These are phyloP conservation scores for Triplophysa dalaica DNA, from an alignment of 2,113 vertebrate species.

Conservation along the genomic window DNA sequence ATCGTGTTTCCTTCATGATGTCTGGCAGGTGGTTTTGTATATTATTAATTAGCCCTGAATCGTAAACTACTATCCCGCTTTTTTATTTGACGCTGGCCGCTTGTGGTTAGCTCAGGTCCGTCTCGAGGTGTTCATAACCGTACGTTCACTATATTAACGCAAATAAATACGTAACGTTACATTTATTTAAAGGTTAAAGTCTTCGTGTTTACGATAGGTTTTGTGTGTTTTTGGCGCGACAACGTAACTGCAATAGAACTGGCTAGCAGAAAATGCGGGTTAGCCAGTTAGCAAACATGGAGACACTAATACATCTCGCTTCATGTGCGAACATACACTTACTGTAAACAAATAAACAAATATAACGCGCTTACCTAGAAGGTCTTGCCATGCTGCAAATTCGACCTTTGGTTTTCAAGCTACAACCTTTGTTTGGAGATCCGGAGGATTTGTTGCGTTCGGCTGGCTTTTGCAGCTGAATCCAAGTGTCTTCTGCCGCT, in stretches of 20 bases:
- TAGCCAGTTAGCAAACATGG: slow-evolving; percentile 46
- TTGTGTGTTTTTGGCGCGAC: not conserved
- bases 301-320: slow-evolving; percentile 11
- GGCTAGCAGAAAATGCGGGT: not conserved
- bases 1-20: not conserved
- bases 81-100: slow-evolving; percentile 20
- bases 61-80: slow-evolving; percentile 27
- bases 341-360: not conserved
- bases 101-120: not conserved
- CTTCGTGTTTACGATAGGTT: not conserved
- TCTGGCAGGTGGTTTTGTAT: not conserved
- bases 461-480: slow-evolving; percentile 1
- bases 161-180: not conserved
- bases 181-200: not conserved
- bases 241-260: not conserved
- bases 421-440: not conserved
- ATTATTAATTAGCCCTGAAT: not conserved
- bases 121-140: not conserved
- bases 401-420: not conserved
- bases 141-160: not conserved
- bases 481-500: slow-evolving; percentile 37
- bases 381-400: slow-evolving; percentile 58
- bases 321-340: slow-evolving; percentile 12
- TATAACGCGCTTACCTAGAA: slow-evolving; percentile 53
- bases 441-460: not conserved